Evolutionary conservation across 2,888 invertebrate genomes (phyloP).

Genomic region (Agonopterix heracliana): DNA sequence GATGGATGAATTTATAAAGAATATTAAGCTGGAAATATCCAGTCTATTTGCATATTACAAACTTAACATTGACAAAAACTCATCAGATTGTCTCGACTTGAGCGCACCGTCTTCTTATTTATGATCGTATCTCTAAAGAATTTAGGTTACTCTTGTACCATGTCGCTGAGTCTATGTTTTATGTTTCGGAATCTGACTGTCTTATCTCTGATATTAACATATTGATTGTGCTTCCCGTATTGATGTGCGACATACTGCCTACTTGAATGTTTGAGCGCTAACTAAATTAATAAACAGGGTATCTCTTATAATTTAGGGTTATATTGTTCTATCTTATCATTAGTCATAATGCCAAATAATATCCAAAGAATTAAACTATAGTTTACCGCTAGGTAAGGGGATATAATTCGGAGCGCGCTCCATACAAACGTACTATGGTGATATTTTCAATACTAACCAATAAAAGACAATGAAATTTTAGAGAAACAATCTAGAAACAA

Average conservation of each 20-base stretch:
- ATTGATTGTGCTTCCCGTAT: constrained; percentile 67
- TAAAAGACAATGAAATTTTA: too few relatives aligned
- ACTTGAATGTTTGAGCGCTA: constrained; percentile 26
- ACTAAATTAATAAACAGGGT: constrained; percentile 29
- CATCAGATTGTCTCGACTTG: constrained; percentile 39
- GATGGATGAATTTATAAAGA: not conserved
- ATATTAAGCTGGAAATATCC: constrained; percentile 4
- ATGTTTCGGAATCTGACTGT: constrained; percentile 58
- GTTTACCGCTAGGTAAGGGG: too few relatives aligned
- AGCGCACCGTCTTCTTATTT: constrained; percentile 45
- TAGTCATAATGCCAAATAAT: too few relatives aligned
- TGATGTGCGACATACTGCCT: constrained; percentile 55
- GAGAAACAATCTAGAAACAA: too few relatives aligned
- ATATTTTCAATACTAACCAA: too few relatives aligned
- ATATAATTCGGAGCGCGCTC: too few relatives aligned
- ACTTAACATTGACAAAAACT: constrained; percentile 41
- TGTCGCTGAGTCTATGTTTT: constrained; percentile 52
- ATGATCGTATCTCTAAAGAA: constrained; percentile 56
- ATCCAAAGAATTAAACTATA: too few relatives aligned
- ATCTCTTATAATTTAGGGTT: not conserved
- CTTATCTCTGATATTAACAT: constrained; percentile 71
- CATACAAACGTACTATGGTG: too few relatives aligned
- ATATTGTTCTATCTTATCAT: not conserved
- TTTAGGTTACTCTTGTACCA: constrained; percentile 55
- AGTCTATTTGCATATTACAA: constrained; percentile 40